Percentiles rank a stretch among this genome's conserved stretches.
These are phyloP conservation scores for Geotrupes spiniger DNA, from an alignment of 2,888 invertebrate species.

Conservation along the genomic window DNA sequence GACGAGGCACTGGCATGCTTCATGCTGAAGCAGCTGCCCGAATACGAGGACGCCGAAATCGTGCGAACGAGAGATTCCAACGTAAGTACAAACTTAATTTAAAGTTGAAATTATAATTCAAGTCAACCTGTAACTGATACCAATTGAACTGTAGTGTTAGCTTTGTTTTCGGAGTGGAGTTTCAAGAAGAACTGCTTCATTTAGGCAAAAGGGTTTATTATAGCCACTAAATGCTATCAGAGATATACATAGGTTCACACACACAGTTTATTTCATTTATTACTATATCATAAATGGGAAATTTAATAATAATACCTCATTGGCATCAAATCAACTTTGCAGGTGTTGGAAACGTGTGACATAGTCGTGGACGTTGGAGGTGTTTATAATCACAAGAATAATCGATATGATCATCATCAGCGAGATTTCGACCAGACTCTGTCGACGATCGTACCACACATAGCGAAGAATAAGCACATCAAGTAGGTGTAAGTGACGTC, in stretches of 20 bases:
- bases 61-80: constrained; percentile 62
- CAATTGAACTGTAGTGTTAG: too few relatives aligned
- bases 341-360: constrained; percentile 75
- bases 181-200: too few relatives aligned
- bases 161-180: too few relatives aligned
- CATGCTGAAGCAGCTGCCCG: constrained; percentile 78
- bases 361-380: constrained; percentile 95
- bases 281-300: too few relatives aligned
- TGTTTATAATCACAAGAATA: constrained; percentile 70
- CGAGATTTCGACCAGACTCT: constrained; percentile 68
- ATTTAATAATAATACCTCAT: too few relatives aligned
- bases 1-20: constrained; percentile 94
- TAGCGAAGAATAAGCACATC: constrained; percentile 60
- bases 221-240: too few relatives aligned
- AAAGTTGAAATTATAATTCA: background rate
- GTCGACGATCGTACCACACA: constrained; percentile 61
- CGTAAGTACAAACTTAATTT: constrained; percentile 37
- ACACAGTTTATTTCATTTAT: too few relatives aligned
- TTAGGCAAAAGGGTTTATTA: too few relatives aligned
- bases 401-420: constrained; percentile 95
- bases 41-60: constrained; percentile 78
- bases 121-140: too few relatives aligned
- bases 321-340: too few relatives aligned
- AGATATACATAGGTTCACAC: too few relatives aligned
- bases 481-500: constrained; percentile 50